Base-by-base conservation (phyloP, 2,113 vertebrate species). In the Chunga burmeisteri region DNA sequence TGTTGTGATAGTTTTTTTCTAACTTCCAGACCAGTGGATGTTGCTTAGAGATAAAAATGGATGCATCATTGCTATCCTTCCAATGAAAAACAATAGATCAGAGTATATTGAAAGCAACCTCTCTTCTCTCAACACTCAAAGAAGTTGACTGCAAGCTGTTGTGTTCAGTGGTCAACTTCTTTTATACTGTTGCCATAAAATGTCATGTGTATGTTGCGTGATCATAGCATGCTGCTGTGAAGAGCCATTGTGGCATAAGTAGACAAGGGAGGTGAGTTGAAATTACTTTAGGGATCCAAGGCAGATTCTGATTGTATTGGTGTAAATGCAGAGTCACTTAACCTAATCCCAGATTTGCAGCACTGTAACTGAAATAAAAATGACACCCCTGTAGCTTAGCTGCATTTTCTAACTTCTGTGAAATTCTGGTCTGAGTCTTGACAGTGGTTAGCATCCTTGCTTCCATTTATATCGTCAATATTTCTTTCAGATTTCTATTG, bases 381-480 rank as follows among this genome's bases (percentile, higher is more conserved):
- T 52, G 11, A 11, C 8, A 2, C 16, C 52, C 40, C 40, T 53
- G 11, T 50, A 38, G 47, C 58, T 91, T 50, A 38, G 47, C 58
- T 91, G 81, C 26, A 18, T 93, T 68, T 92, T 71, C 36, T 55
- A 47, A 77, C 40, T 86, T 46, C 71, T 90, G 56, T 82, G 91
- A 71, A 90, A 73, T 67, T 59, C 61, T 56, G 36, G 32, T 80
- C 70, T 88, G 58, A 81, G 34, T 73, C 58, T 90, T 61, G 65
- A 81, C 90, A 88, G 88, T 26, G 47, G 84, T 78, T 85, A 66
- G 65, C 27, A 49, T 56, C 50, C 70, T 59, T 90, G 66, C 59
- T 79, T 86, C 87, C 58, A 89, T 84, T 95, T 93, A 72, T 78
- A 67, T 73, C 91, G 83, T 80, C 93, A 90, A 47, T 85, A 70